phyloP scores from a whole-genome alignment of 2,888 invertebrate genomes.

The Meandrusa payeni region DNA sequence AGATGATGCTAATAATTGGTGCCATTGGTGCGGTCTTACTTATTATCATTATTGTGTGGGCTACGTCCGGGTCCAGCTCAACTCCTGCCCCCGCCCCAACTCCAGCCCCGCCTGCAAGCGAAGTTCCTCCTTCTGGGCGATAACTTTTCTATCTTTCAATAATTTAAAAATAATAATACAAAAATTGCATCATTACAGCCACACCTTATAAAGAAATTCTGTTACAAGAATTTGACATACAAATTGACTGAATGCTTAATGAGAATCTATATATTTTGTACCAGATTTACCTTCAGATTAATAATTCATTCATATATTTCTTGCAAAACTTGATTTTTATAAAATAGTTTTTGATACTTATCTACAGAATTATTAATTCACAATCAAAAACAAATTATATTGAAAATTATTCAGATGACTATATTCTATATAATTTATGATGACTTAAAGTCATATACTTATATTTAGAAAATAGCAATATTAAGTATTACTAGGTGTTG shows the following conservation, averaged over 20 bases:
- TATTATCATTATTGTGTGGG: slow-evolving; percentile 89
- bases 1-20: slow-evolving; percentile 97
- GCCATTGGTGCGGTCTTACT: slow-evolving; percentile 90
- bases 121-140: slow-evolving; percentile 48
- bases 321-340: slow-evolving; percentile 28
- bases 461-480: slow-evolving; percentile 23
- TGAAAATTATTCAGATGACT: slow-evolving; percentile 20
- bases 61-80: slow-evolving; percentile 49
- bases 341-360: slow-evolving; percentile 32
- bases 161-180: no score
- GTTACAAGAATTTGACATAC: slow-evolving; percentile 3
- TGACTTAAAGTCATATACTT: slow-evolving; percentile 30
- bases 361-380: slow-evolving; percentile 31
- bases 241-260: slow-evolving; percentile 19
- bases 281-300: slow-evolving; percentile 27
- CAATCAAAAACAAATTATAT: slow-evolving; percentile 14
- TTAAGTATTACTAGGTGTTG: slow-evolving; percentile 27
- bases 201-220: no score
- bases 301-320: slow-evolving; percentile 25
- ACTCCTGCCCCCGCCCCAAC: slow-evolving; percentile 31
- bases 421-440: slow-evolving; percentile 26
- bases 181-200: slow-evolving; percentile 25
- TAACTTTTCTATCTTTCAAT: slow-evolving; percentile 33
- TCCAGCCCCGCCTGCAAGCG: slow-evolving; percentile 33
- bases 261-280: slow-evolving; percentile 30